These are phyloP conservation scores for Pelobates cultripes DNA, from an alignment of 2,797 vertebrate species.

Conservation along the genomic window DNA sequence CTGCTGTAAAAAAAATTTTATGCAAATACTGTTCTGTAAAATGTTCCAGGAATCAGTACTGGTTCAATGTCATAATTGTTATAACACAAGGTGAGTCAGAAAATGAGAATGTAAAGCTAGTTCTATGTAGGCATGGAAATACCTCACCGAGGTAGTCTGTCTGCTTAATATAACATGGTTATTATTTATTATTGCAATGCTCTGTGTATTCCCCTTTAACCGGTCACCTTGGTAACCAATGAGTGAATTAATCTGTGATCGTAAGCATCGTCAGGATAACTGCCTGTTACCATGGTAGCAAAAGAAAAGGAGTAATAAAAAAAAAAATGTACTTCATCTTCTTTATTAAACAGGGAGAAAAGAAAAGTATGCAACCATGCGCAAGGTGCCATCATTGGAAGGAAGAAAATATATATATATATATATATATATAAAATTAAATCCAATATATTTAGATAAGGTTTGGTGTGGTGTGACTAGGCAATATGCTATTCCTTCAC, in stretches of 20 bases:
- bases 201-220: not conserved
- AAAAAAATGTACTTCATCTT: not conserved
- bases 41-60: too few species aligned
- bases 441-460: too few species aligned
- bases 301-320: not conserved
- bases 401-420: too few species aligned
- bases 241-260: not conserved
- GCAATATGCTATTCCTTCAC: too few species aligned
- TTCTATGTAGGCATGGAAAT: too few species aligned
- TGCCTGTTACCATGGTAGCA: slow-evolving; percentile 6
- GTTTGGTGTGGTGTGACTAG: too few species aligned
- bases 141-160: not conserved
- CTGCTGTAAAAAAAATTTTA: too few species aligned
- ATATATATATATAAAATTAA: too few species aligned
- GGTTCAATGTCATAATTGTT: too few species aligned
- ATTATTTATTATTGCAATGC: not conserved
- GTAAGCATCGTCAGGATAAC: not conserved
- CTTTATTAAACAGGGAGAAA: not conserved
- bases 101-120: too few species aligned
- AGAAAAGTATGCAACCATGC: not conserved
- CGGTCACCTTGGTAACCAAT: not conserved
- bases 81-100: too few species aligned
- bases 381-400: not conserved
- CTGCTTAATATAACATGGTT: not conserved
- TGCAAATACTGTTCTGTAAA: too few species aligned